These are phyloP conservation scores for Smittia aterrima DNA, from an alignment of 2,888 invertebrate genomes.

Conservation along the genomic window DNA sequence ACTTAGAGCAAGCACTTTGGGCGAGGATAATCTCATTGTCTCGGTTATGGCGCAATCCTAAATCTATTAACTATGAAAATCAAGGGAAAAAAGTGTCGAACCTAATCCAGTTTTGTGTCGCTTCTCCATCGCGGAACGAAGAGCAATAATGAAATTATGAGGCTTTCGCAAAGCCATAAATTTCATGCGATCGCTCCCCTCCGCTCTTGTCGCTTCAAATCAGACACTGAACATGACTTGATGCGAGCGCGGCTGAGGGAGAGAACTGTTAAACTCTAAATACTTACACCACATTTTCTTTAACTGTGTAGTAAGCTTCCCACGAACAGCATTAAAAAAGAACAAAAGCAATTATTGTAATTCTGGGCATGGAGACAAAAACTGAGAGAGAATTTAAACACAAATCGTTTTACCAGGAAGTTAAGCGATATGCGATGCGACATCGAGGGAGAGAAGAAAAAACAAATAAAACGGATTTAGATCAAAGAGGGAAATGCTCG, in stretches of 20 bases:
- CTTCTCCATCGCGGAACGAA: background rate
- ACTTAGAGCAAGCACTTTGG: too few relatives aligned
- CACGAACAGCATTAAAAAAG: background rate
- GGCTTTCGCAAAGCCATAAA: slow-evolving; percentile 13
- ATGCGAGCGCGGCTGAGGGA: too few relatives aligned
- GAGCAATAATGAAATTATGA: slow-evolving; percentile 19
- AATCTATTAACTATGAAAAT: slow-evolving; percentile 14
- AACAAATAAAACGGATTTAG: slow-evolving; percentile 17
- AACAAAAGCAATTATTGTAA: slow-evolving; percentile 8
- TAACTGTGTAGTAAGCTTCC: background rate
- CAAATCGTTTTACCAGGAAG: background rate
- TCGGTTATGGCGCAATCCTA: background rate
- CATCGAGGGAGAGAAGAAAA: background rate
- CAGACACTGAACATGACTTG: background rate
- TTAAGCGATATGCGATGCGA: background rate
- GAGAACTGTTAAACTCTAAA: background rate
- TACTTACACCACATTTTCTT: background rate
- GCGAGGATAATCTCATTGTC: too few relatives aligned
- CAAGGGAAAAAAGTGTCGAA: background rate
- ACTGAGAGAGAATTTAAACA: background rate
- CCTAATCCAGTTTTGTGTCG: slow-evolving; percentile 20
- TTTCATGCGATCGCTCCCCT: background rate
- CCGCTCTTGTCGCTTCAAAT: background rate
- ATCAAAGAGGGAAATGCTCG: slow-evolving; percentile 5
- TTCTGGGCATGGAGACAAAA: background rate